phyloP scores from a whole-genome alignment of 2,113 vertebrate genomes.

The Daboia siamensis region DNA sequence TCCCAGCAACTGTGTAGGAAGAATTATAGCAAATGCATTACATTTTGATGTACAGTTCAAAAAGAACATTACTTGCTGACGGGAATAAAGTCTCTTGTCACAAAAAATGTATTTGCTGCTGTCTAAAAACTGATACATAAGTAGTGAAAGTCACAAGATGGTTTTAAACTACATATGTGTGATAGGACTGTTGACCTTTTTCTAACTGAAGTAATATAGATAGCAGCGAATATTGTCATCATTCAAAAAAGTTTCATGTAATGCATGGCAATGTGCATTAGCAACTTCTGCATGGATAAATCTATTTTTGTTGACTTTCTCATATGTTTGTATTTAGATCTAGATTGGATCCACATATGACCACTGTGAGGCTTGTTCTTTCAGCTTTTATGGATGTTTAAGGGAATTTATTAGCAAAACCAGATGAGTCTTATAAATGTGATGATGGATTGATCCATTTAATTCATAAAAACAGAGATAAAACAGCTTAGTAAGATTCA shows the following conservation, averaged over 20 bases:
- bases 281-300: background rate
- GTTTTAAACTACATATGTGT: slow-evolving; percentile 64
- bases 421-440: background rate
- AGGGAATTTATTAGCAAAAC: background rate
- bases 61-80: slow-evolving; percentile 63
- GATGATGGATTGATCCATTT: background rate
- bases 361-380: background rate
- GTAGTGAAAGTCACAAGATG: slow-evolving; percentile 61
- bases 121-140: slow-evolving; percentile 73
- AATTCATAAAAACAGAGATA: background rate
- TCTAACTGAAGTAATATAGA: slow-evolving; percentile 58
- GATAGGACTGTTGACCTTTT: slow-evolving; percentile 72
- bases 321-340: slow-evolving; percentile 3
- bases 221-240: slow-evolving; percentile 47
- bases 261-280: background rate
- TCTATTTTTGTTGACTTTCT: slow-evolving; percentile 6
- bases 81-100: slow-evolving; percentile 81
- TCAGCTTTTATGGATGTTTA: rapidly evolving
- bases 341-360: background rate
- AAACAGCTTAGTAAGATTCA: background rate
- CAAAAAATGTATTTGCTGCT: slow-evolving; percentile 68
- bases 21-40: slow-evolving; percentile 69
- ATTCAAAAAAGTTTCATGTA: slow-evolving; percentile 31
- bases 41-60: slow-evolving; percentile 68
- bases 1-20: slow-evolving; percentile 48